phyloP scores from a whole-genome alignment of 1,140 invertebrate genomes.

The Spodoptera frugiperda region DNA sequence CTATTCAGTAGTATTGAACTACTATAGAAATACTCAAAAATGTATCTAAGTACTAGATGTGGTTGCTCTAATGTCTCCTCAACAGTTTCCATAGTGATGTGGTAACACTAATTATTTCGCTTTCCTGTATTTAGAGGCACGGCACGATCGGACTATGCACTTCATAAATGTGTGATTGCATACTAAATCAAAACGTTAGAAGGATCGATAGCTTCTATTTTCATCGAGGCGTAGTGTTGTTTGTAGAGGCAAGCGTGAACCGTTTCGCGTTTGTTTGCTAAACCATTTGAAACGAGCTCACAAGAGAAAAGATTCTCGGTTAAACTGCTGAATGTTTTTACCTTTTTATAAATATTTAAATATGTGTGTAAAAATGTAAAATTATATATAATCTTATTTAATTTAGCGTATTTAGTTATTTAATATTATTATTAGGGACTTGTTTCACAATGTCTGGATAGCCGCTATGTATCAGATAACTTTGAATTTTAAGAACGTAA shows the following conservation, averaged over 20 bases:
- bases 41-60: not conserved
- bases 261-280: slow-evolving; percentile 22
- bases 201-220: slow-evolving; percentile 23
- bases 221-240: slow-evolving; percentile 8
- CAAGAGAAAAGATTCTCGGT: not conserved
- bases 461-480: too few species aligned
- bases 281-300: slow-evolving; percentile 1
- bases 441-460: too few species aligned
- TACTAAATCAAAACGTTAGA: slow-evolving; percentile 18
- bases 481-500: too few species aligned
- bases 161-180: slow-evolving; percentile 30
- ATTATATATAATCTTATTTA: too few species aligned
- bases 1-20: too few species aligned
- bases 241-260: slow-evolving; percentile 26
- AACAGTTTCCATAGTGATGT: too few species aligned
- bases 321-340: not conserved
- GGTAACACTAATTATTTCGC: not conserved
- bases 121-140: not conserved
- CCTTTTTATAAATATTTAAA: not conserved
- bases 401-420: too few species aligned
- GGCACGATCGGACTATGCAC: not conserved
- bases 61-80: too few species aligned
- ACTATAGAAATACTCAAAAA: too few species aligned
- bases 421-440: too few species aligned
- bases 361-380: too few species aligned